A percentile compares a stretch with the other conserved stretches of the same genome.
phyloP scores from a whole-genome alignment of 2,797 vertebrate genomes.

The Myotis pilosus region DNA sequence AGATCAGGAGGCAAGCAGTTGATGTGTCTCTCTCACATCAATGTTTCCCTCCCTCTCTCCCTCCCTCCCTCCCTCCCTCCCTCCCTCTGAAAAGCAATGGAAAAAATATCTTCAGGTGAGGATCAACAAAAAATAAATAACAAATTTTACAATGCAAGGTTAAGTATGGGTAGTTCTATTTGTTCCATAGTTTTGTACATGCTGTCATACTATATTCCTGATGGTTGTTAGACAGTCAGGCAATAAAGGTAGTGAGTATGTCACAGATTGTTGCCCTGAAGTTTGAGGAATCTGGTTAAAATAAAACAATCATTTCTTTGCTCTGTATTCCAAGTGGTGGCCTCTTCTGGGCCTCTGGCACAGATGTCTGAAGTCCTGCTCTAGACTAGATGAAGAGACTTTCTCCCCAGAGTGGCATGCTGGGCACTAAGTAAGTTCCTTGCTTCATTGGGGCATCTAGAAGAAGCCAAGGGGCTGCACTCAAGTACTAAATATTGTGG shows the following conservation, averaged over 20 bases:
- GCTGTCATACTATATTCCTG: not conserved
- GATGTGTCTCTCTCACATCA: no score
- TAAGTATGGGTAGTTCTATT: not conserved
- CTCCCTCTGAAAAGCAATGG: no score
- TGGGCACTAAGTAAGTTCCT: not conserved
- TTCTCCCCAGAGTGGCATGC: not conserved
- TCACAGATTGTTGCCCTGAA: not conserved
- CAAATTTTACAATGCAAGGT: not conserved
- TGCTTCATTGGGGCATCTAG: not conserved
- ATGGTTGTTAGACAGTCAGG: not conserved
- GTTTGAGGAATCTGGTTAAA: not conserved
- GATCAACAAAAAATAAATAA: no score
- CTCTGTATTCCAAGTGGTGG: not conserved
- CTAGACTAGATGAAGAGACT: not conserved
- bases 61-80: no score
- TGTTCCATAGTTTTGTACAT: not conserved
- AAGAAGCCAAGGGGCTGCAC: not conserved
- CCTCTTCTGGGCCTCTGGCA: not conserved
- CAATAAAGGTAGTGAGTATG: not conserved
- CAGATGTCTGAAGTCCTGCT: not conserved
- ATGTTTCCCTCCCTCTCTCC: no score
- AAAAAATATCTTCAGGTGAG: no score
- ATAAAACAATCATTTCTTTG: slow-evolving; percentile 5
- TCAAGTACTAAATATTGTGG: not conserved
- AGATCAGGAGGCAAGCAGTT: no score